Conservation (phyloP, 2,113 vertebrate genomes). For the Dipodomys spectabilis region DNA sequence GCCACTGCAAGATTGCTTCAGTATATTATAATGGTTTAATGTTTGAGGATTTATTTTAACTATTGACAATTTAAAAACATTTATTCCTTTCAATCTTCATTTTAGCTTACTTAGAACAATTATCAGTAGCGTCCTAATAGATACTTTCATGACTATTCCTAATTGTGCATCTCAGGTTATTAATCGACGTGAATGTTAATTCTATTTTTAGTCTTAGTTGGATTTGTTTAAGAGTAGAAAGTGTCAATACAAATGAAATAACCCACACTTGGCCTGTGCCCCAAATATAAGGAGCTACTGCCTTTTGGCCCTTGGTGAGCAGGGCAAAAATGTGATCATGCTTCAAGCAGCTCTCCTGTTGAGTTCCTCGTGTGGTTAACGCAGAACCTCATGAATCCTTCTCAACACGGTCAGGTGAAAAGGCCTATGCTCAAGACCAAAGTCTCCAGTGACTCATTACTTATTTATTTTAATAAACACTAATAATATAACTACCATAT, state of each 20-base stretch:
- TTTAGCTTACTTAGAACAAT: conserved; percentile 26
- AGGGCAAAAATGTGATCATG: not conserved
- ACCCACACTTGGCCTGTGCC: not conserved
- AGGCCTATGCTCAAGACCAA: not conserved
- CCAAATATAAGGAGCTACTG: not conserved
- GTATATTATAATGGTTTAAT: not conserved
- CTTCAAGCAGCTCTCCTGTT: not conserved
- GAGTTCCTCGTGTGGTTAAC: not conserved
- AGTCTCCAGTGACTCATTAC: not conserved
- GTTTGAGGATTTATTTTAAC: not conserved
- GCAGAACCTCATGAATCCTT: not conserved
- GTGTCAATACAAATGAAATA: not conserved
- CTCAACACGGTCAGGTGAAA: not conserved
- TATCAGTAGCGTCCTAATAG: not conserved
- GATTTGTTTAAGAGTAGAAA: not conserved
- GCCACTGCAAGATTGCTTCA: not conserved
- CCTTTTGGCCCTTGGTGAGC: not conserved
- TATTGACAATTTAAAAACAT: not conserved
- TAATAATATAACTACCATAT: not conserved
- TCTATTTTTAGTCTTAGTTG: not conserved
- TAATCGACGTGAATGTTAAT: not conserved
- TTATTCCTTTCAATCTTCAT: not conserved
- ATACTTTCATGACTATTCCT: not conserved
- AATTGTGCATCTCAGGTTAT: not conserved
- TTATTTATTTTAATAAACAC: conserved; percentile 58